These are phyloP conservation scores for Yponomeuta cagnagella DNA, from an alignment of 2,888 invertebrate genomes.

Conservation along the genomic window DNA sequence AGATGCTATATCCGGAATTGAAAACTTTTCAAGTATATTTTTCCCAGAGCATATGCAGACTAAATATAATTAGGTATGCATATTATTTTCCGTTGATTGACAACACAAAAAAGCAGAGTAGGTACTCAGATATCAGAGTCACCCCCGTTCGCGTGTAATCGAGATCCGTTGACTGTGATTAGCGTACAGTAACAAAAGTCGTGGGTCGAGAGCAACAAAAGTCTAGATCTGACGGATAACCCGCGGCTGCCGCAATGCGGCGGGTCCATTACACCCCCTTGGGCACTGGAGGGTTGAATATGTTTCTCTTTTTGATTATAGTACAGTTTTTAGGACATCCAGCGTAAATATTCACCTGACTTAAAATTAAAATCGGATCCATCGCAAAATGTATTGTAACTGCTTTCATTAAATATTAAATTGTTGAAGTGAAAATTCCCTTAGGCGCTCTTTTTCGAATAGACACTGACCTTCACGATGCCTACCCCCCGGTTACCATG, in stretches of 20 bases:
- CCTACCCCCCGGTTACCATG: too few species aligned
- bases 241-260: constrained; percentile 27
- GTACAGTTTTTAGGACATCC: too few species aligned
- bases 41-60: background rate
- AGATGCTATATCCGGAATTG: too few species aligned
- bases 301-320: too few species aligned
- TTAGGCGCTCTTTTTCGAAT: too few species aligned
- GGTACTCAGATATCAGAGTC: background rate
- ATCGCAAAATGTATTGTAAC: background rate
- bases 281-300: constrained; percentile 45
- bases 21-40: too few species aligned
- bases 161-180: constrained; percentile 7
- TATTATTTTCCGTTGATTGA: background rate
- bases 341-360: too few species aligned
- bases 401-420: too few species aligned
- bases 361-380: too few species aligned
- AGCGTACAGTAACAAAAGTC: background rate
- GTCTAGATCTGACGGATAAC: constrained; percentile 65
- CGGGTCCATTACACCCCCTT: constrained; percentile 51
- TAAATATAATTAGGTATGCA: background rate
- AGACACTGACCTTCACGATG: too few species aligned
- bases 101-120: background rate
- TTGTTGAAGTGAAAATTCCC: too few species aligned
- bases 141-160: background rate
- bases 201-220: constrained; percentile 36